Evolutionary conservation across 2,888 invertebrate genomes (phyloP), one percentile per base, ranked within the genome.

Genomic region (Esperia sulphurella): DNA sequence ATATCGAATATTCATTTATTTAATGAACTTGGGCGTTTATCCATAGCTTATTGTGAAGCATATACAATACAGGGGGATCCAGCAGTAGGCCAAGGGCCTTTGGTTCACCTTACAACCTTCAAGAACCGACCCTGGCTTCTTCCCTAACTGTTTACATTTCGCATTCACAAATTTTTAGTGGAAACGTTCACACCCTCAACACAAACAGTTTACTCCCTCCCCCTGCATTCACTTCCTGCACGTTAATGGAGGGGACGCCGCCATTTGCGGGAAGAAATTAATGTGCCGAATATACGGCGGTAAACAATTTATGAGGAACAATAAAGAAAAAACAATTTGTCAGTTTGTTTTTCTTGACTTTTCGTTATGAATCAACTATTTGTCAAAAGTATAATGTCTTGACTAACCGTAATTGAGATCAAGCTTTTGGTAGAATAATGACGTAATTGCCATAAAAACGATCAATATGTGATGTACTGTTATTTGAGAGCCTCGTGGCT

Each of bases 111-210:
- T 5, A 21, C 21, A 5, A 21, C 21, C 21, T 21, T 21, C 21
- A 21, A 21, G 3, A 21, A 21, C 21, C 21, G 21, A 21, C 21
- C 21, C 31, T 35, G 35, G n/a, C n/a, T 3, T n/a, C 35, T 2
- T 7, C 31, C 2, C 31, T 31, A 8, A 31, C 31, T 31, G 21
- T 21, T 21, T 9, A 31, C 31, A 31, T 10, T 7, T 10, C 8
- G 31, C 8, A 31, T 31, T 31, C 10, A 31, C 31, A 9, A 35
- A 35, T n/a, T 35, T 35, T 35, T 35, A 35, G 35, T 35, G n/a
- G 35, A 40, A 43, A 30, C 14, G 28, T 35, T n/a, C 8, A 42
- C 37, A 8, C 29, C 21, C 21, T 37, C 28, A 52, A 48, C 45
- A 45, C 37, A 43, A 30, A 39, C 35, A 41, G 14, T 41, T 30